Percentiles rank a stretch among this genome's conserved stretches.
Evolutionary conservation across 1,140 invertebrate genomes (phyloP).

Genomic region (Drosophila cardini): DNA sequence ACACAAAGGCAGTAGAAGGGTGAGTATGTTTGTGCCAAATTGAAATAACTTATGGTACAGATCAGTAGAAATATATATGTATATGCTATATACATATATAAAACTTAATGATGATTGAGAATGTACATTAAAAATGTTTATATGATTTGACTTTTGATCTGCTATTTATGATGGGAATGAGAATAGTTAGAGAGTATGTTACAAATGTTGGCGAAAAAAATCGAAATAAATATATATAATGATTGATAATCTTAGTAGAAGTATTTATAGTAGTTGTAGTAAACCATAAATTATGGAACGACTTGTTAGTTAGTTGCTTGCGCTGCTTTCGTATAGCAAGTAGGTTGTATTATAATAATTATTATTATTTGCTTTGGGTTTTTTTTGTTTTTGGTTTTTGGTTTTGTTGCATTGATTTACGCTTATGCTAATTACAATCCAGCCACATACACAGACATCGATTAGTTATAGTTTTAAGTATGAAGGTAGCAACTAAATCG

Average conservation of each 20-base stretch:
- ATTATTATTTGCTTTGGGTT: slow-evolving; percentile 3
- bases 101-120: slow-evolving; percentile 17
- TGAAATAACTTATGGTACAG: slow-evolving; percentile 15
- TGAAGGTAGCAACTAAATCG: slow-evolving; percentile 63
- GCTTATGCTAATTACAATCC: slow-evolving; percentile 79
- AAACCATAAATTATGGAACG: slow-evolving; percentile 64
- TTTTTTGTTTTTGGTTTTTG: too few relatives aligned
- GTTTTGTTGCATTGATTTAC: slow-evolving; percentile 49
- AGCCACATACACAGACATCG: slow-evolving; percentile 79
- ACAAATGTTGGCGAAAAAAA: slow-evolving; percentile 12
- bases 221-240: background rate
- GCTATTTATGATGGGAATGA: background rate
- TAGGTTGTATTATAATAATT: background rate
- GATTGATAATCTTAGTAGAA: slow-evolving; percentile 16
- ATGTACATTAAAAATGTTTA: slow-evolving; percentile 45
- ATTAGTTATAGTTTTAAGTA: slow-evolving; percentile 42
- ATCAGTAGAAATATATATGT: background rate
- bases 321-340: slow-evolving; percentile 36
- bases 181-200: slow-evolving; percentile 9
- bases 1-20: slow-evolving; percentile 50
- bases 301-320: slow-evolving; percentile 50
- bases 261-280: slow-evolving; percentile 19
- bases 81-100: background rate
- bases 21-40: slow-evolving; percentile 21
- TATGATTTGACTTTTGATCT: background rate